These are phyloP conservation scores for Penaeus vannamei DNA, from an alignment of 1,140 invertebrate species.

Conservation along the genomic window DNA sequence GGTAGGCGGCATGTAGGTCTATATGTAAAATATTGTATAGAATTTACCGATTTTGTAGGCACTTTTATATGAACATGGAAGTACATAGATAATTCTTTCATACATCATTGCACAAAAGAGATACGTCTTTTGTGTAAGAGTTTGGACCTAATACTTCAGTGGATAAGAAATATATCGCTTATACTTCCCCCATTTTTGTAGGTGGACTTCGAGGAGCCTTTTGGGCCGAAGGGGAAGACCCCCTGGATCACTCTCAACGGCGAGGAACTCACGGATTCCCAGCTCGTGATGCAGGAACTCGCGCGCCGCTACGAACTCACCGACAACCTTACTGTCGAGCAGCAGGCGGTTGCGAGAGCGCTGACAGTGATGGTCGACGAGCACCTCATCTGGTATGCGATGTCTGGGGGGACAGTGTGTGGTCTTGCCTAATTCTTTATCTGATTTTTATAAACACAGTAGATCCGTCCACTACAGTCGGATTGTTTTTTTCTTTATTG, in stretches of 20 bases:
- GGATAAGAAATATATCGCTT: no score
- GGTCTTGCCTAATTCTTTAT: no score
- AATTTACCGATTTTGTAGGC: not conserved
- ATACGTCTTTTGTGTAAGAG: no score
- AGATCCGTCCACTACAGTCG: no score
- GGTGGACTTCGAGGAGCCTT: constrained; percentile 63
- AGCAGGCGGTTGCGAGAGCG: constrained; percentile 57
- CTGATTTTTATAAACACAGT: no score
- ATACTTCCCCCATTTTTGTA: not conserved
- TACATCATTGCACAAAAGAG: no score
- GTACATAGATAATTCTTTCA: no score
- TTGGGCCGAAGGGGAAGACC: constrained; percentile 67
- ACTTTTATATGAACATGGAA: not conserved
- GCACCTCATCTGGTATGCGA: constrained; percentile 55
- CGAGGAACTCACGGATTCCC: constrained; percentile 71
- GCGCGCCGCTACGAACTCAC: not conserved
- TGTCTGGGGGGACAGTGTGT: not conserved
- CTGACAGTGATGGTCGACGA: constrained; percentile 68
- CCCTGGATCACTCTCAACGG: constrained; percentile 74
- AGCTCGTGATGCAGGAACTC: constrained; percentile 67
- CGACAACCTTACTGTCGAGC: constrained; percentile 18
- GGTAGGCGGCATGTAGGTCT: not conserved
- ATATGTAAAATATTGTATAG: not conserved
- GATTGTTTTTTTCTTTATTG: no score
- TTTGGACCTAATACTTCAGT: no score